Percentiles rank a stretch among this genome's conserved stretches.
Evolutionary conservation across 2,797 vertebrate species (phyloP).

Genomic region (Strix occidentalis): DNA sequence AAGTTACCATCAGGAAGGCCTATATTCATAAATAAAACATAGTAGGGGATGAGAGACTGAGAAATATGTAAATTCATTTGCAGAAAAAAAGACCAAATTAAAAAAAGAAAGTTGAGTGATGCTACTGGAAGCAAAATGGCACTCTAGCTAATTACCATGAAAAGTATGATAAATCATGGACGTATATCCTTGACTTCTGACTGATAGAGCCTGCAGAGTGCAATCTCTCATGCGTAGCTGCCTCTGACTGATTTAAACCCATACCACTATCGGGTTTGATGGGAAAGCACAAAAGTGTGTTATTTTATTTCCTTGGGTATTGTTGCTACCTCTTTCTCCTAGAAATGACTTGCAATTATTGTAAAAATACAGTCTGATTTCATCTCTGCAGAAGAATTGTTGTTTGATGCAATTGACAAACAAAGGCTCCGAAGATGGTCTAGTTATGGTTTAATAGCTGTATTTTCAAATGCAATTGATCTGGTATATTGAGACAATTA

Average conservation of each 20-base stretch:
- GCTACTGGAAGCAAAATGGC: constrained; percentile 74
- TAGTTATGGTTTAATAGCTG: constrained; percentile 74
- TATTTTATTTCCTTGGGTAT: constrained; percentile 38
- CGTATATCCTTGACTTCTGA: constrained; percentile 71
- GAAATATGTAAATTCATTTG: constrained; percentile 79
- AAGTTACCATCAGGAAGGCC: constrained; percentile 75
- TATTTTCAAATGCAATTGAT: constrained; percentile 72
- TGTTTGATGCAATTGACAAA: constrained; percentile 60
- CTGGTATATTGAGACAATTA: constrained; percentile 65
- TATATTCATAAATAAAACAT: constrained; percentile 84
- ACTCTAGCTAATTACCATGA: constrained; percentile 76
- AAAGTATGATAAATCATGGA: constrained; percentile 74
- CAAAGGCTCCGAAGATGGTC: constrained; percentile 57
- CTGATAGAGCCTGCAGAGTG: constrained; percentile 69
- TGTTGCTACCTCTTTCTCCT: constrained; percentile 64
- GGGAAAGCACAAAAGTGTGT: constrained; percentile 55
- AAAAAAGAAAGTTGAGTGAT: constrained; percentile 68
- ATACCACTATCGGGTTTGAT: background rate
- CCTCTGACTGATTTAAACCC: constrained; percentile 70
- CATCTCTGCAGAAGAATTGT: constrained; percentile 56
- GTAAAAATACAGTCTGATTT: constrained; percentile 64
- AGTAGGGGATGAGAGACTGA: constrained; percentile 66
- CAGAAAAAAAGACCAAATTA: constrained; percentile 71
- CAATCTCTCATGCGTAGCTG: constrained; percentile 52
- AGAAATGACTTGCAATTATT: constrained; percentile 71